Base-by-base conservation (phyloP, 2,888 invertebrate genomes). In the Oscheius sp. region DNA sequence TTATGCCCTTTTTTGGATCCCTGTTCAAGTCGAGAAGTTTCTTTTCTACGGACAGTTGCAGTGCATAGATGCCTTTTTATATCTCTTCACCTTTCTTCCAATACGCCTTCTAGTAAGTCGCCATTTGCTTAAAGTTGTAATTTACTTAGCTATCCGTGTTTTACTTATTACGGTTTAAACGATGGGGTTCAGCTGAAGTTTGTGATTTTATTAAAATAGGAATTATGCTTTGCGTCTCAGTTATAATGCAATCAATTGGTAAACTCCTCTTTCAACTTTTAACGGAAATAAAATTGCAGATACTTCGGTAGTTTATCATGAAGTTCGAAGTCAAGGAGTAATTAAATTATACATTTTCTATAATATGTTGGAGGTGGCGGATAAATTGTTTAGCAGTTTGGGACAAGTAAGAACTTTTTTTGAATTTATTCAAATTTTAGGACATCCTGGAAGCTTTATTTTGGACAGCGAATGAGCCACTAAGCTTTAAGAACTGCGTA, bases 331-430 rank as follows among this genome's bases (percentile, higher is more conserved):
- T 84, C 98, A 99, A 87, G 96, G 96, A 77, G 95, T 97, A 73
- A 97, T 99, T 88, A 99, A 99, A 87, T 89, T 99, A 79, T 99
- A 99, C 87, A 96, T 99, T 87, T 96, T 98, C 89, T 99, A 95
- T 88, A 99, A 99, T 88, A 98, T 98, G 96, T 89, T 98, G 70
- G 98, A 99, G 90, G 89, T 91, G 64, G 95, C 95, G 15, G 98
- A 98, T 89, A 90, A 95, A 75, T 89, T 98, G 78, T 92, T 97
- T 86, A 96, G 96, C 69, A 94, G 95, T 33, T 95, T 96, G 89
- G 86, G 86, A 46, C 86, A 86, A 78, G 85, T 84, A 46, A 5
- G 25, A 50, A 27, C 3, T 64, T 17, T 46, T 20, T 27, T 8
- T 29, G 1, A 20, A 20, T 42, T 61, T 25, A 64, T 6, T 29